Percentiles rank a stretch among this genome's conserved stretches.
Conservation (phyloP, 2,113 vertebrate genomes). For the Serinus canaria region DNA sequence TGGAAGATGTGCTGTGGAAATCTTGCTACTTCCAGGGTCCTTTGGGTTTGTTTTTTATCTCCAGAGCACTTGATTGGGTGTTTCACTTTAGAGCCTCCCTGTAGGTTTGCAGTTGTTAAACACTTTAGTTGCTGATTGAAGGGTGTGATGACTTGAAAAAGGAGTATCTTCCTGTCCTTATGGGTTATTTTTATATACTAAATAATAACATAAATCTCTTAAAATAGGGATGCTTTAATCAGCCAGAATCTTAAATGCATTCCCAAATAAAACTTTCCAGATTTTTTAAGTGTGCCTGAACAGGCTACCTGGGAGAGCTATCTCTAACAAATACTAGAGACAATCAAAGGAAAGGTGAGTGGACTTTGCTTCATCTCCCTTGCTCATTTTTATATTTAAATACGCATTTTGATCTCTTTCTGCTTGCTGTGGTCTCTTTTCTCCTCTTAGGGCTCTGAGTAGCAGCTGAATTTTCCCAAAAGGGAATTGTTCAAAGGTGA, state of each 20-base stretch:
- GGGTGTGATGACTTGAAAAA: not conserved
- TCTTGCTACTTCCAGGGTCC: not conserved
- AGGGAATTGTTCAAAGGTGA: slow-evolving; percentile 5
- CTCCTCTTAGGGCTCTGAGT: not conserved
- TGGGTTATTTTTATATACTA: not conserved
- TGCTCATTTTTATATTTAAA: slow-evolving; percentile 12
- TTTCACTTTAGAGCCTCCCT: not conserved
- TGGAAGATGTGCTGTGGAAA: not conserved
- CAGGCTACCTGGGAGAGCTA: not conserved
- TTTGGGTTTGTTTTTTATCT: not conserved
- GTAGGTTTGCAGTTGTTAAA: not conserved
- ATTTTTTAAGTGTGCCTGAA: not conserved
- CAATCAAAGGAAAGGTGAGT: slow-evolving; percentile 12
- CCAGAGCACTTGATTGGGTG: not conserved
- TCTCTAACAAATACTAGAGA: slow-evolving; percentile 9
- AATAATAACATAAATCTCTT: not conserved
- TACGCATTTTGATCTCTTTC: not conserved
- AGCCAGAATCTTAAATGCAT: not conserved
- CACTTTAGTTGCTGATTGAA: not conserved
- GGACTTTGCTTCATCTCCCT: not conserved
- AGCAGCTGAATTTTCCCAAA: not conserved
- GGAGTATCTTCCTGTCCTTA: not conserved
- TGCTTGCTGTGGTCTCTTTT: not conserved
- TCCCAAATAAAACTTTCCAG: not conserved
- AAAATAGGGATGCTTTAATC: not conserved